A percentile compares a stretch with the other conserved stretches of the same genome.
Evolutionary conservation across 2,113 vertebrate genomes (phyloP).

Genomic region (Vidua chalybeata): DNA sequence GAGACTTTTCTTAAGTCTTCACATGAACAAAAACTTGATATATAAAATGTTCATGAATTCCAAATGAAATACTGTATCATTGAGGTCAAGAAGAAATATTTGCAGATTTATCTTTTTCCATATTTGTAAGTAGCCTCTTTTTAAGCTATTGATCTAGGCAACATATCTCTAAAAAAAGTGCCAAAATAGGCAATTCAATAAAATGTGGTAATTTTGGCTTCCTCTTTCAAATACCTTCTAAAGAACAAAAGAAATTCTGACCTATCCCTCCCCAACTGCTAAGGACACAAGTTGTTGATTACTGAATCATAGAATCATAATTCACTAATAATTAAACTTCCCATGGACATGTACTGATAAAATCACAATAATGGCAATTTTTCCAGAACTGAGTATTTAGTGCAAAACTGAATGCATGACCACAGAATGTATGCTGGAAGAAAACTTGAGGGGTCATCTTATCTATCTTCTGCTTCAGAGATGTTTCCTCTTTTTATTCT

Average conservation of each 20-base stretch:
- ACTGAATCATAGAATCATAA: not conserved
- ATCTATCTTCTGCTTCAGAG: not conserved
- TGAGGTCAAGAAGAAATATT: not conserved
- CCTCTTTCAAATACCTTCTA: not conserved
- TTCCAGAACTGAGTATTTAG: not conserved
- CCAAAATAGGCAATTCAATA: not conserved
- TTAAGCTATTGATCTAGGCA: not conserved
- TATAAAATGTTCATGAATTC: not conserved
- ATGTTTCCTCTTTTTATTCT: not conserved
- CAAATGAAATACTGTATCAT: not conserved
- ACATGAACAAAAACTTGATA: not conserved
- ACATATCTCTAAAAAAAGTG: not conserved
- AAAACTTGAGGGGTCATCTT: not conserved
- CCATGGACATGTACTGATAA: not conserved
- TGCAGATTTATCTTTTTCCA: not conserved
- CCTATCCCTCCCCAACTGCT: not conserved
- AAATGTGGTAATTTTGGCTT: not conserved
- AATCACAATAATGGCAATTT: not conserved
- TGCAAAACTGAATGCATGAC: not conserved
- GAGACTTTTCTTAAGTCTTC: not conserved
- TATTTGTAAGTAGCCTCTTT: not conserved
- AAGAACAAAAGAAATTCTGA: not conserved
- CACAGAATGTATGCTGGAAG: not conserved
- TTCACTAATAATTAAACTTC: not conserved
- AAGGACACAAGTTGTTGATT: not conserved